These are phyloP conservation scores for Diaprepes abbreviatus DNA, from an alignment of 2,888 invertebrate genomes.

Conservation along the genomic window DNA sequence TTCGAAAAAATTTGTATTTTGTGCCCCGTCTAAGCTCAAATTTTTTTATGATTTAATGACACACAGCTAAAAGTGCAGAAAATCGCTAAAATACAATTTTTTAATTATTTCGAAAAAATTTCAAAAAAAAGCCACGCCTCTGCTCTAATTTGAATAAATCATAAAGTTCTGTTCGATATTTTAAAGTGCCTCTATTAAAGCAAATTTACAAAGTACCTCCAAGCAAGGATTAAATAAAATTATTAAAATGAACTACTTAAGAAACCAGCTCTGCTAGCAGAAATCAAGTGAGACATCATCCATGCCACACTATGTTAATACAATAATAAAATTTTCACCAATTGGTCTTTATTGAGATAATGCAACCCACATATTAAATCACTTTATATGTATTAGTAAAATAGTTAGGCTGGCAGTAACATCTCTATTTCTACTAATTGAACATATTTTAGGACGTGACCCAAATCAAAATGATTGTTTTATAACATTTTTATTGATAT, in stretches of 20 bases:
- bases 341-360: conserved; percentile 48
- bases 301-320: conserved; percentile 35
- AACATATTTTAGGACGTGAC: conserved; percentile 40
- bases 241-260: conserved; percentile 37
- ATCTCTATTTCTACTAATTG: conserved; percentile 47
- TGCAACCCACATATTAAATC: conserved; percentile 47
- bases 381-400: conserved; percentile 46
- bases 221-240: conserved; percentile 15
- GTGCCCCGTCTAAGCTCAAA: too few species aligned
- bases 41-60: too few species aligned
- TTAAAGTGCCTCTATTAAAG: conserved; percentile 2
- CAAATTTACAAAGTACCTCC: conserved; percentile 1
- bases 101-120: too few species aligned
- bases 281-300: conserved; percentile 26
- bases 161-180: conserved; percentile 1
- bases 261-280: conserved; percentile 22
- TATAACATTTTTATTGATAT: too few species aligned
- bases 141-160: not conserved
- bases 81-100: too few species aligned
- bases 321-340: conserved; percentile 49
- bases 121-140: not conserved
- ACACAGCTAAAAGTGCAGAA: too few species aligned
- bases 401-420: conserved; percentile 42
- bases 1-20: too few species aligned
- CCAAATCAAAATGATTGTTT: conserved; percentile 30